phyloP scores from a whole-genome alignment of 92 coral and sea anemone species.

The Montipora capitata region DNA sequence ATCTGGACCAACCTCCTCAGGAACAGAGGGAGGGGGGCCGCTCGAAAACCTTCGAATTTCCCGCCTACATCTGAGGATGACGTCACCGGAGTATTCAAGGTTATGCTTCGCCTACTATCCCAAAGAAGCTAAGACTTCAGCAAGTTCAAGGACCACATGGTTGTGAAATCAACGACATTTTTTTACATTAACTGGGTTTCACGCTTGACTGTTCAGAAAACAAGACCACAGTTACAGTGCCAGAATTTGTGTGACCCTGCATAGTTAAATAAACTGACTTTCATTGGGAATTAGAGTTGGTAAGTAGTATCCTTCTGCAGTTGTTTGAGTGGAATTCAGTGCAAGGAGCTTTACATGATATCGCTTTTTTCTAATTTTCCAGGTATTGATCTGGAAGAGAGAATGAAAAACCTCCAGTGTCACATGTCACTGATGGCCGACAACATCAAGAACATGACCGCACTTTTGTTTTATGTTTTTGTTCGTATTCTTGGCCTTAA shows the following conservation, averaged over 20 bases:
- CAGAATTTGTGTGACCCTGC: no score
- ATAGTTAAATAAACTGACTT: neutral
- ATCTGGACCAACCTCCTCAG: no score
- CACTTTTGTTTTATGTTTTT: neutral
- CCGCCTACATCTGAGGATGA: no score
- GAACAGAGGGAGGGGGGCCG: no score
- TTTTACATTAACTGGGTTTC: neutral
- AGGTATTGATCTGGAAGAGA: no score
- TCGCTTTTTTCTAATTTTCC: neutral
- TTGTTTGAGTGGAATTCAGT: neutral
- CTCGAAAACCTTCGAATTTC: no score
- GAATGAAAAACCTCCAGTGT: neutral
- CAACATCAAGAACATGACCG: neutral
- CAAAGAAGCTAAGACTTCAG: constrained; percentile 12
- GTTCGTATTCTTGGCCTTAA: no score
- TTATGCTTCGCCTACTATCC: no score
- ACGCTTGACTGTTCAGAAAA: neutral
- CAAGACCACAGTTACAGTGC: no score
- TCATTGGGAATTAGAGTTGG: neutral
- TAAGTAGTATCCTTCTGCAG: neutral
- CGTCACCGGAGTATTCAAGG: no score
- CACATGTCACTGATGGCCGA: neutral
- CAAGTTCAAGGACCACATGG: constrained; percentile 26
- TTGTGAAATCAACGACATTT: neutral
- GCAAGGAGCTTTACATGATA: neutral